Evolutionary conservation across 2,797 vertebrate species (phyloP).

Genomic region (Hyperoplus immaculatus): DNA sequence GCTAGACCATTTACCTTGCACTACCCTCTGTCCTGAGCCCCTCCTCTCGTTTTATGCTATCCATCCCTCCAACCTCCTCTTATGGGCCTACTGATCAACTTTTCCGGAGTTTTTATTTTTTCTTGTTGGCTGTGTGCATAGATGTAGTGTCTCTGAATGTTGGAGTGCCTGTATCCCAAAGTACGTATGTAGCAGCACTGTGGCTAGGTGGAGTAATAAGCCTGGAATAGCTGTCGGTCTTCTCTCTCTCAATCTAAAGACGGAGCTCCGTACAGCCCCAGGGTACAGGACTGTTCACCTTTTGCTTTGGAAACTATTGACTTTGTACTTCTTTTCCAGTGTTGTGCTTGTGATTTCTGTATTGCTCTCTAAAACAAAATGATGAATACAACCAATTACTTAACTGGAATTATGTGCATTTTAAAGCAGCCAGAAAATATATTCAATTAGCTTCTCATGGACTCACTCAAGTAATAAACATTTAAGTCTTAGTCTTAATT

Average conservation of each 20-base stretch:
- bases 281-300: conserved; percentile 77
- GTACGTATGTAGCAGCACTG: conserved; percentile 79
- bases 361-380: conserved; percentile 58
- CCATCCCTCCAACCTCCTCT: conserved; percentile 50
- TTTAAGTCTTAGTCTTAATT: conserved; percentile 68
- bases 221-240: conserved; percentile 51
- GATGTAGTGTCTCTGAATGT: conserved; percentile 58
- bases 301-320: conserved; percentile 66
- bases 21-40: conserved; percentile 45
- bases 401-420: conserved; percentile 80
- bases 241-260: conserved; percentile 45
- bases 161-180: conserved; percentile 66
- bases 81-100: conserved; percentile 78
- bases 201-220: conserved; percentile 58
- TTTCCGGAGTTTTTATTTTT: conserved; percentile 42
- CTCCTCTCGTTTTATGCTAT: conserved; percentile 37
- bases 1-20: conserved; percentile 75
- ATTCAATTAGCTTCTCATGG: conserved; percentile 45
- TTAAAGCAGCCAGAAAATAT: conserved; percentile 61
- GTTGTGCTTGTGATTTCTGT: conserved; percentile 72
- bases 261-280: conserved; percentile 44
- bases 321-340: conserved; percentile 63
- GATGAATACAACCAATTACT: conserved; percentile 60
- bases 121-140: conserved; percentile 49
- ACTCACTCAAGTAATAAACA: conserved; percentile 46